Base-by-base conservation (phyloP, 2,888 invertebrate species). In the Nomada ferruginata region DNA sequence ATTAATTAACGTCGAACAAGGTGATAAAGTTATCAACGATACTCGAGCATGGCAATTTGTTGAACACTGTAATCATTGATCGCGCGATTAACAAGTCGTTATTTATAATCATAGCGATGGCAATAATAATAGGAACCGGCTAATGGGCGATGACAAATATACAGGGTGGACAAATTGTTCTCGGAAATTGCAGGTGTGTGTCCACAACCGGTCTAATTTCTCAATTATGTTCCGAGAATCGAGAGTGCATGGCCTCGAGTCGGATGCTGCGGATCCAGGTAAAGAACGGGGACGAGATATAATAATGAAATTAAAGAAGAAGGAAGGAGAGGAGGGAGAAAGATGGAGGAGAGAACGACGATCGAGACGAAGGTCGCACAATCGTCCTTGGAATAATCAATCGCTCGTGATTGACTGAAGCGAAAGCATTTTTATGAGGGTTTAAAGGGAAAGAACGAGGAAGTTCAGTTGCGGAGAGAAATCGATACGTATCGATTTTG, bases 301-400 rank as follows among this genome's bases (percentile, higher is more conserved):
- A 70, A 81, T 84, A 73, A 81, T 84, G 81, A 82, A 81, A 85
- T 36, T n/a, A 75, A 55, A 47, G 20, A 5, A 10, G 47, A 52
- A 63, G 11, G 64, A 44, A 71, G 59, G 73, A 69, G 79, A 76
- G 76, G 44, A 53, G 66, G 57, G n/a, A 44, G 36, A 10, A 20
- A 57, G n/a, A 11, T n/a, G 50, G 36, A 15, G 36, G 50, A 23
- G 60, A 29, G 50, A 66, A 66, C 50, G 20, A 53, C 61, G 68
- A 55, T 18, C 42, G 55, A 61, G 65, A 68, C 65, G 89, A 89
- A 88, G 87, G 89, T 74, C 79, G 81, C 23, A 2, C 69, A 64
- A 26, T 61, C 73, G 85, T 84, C 87, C 89, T 89, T 77, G 84
- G 76, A 76, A 74, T 73, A 77, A 79, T 68, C 72, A 83, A 87